Percentiles rank a stretch among this genome's conserved stretches.
Conservation (phyloP, 2,113 vertebrate species). For the Periophthalmodon schlosseri region DNA sequence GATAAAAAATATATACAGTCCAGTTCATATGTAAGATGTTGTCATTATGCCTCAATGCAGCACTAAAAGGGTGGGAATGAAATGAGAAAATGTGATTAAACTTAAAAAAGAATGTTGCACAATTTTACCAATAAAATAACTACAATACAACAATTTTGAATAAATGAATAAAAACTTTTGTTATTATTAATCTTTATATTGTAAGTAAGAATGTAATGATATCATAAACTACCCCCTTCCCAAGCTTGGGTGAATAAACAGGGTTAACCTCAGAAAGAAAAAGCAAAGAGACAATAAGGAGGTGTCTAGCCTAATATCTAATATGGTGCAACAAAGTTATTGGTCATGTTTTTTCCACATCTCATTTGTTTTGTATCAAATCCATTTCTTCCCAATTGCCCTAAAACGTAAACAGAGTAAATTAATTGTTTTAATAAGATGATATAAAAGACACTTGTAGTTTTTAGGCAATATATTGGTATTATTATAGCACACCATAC, state of each 20-base stretch:
- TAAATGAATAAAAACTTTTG: not conserved
- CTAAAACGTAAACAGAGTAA: not conserved
- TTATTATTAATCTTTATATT: not conserved
- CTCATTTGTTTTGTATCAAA: slow-evolving; percentile 3
- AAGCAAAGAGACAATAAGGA: not conserved
- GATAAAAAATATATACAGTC: slow-evolving; percentile 40
- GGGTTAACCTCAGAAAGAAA: not conserved
- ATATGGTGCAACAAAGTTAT: not conserved
- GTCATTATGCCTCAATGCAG: slow-evolving; percentile 1
- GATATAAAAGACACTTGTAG: slow-evolving; percentile 55
- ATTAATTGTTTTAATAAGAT: slow-evolving; percentile 34
- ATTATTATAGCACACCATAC: slow-evolving; percentile 54
- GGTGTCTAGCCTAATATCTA: not conserved
- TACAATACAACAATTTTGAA: not conserved
- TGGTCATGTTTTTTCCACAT: slow-evolving; percentile 2
- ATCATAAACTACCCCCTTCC: not conserved
- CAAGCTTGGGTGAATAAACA: not conserved
- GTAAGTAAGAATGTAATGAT: not conserved
- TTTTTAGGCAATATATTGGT: slow-evolving; percentile 61
- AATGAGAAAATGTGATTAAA: not conserved
- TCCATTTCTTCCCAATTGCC: not conserved
- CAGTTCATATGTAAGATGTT: not conserved
- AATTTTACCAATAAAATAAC: not conserved
- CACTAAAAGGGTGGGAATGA: not conserved
- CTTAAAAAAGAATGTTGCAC: slow-evolving; percentile 42